Base-by-base conservation (phyloP, 2,113 vertebrate species). In the Jacana jacana region DNA sequence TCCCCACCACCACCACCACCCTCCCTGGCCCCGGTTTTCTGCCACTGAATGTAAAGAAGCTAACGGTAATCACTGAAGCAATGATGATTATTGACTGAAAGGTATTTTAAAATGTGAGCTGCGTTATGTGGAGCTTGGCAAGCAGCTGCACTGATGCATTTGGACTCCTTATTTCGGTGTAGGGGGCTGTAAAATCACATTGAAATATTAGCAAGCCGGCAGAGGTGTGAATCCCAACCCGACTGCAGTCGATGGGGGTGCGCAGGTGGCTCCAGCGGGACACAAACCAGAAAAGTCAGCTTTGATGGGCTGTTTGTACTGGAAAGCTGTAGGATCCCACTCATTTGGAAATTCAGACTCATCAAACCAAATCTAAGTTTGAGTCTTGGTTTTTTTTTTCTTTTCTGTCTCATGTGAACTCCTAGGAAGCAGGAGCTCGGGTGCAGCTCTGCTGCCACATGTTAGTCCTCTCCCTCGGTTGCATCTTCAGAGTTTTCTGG, bases 21-120 rank as follows among this genome's bases (percentile, higher is more conserved):
- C 42, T 58, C 35, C 15, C 49, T 17, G n/a, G n/a, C 13, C 14
- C 9, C 23, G 28, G 48, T 87, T 89, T 93, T 93, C 84, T 86
- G 48, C 71, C 40, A n/a, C 94, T 84, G 96, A 91, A 81, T 97
- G 85, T 96, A 79, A 97, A 97, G 93, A 88, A 91, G 80, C 14
- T 39, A 89, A 93, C 51, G 79, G 58, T 97, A 97, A 96, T 97
- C 96, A 95, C 84, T 86, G 95, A 82, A 95, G 94, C 85, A 95
- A 93, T 95, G 88, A 96, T 96, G 94, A 95, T 94, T 95, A 92
- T 89, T 96, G 96, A 95, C 94, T 97, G 94, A 95, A 95, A 95
- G 80, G 93, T 92, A 73, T 97, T 97, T 98, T 95, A 87, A 93
- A 92, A 96, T 72, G 91, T 91, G 77, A 97, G 96, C 52, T 89